phyloP scores from a whole-genome alignment of 2,113 vertebrate genomes.

The Epinephelus moara region DNA sequence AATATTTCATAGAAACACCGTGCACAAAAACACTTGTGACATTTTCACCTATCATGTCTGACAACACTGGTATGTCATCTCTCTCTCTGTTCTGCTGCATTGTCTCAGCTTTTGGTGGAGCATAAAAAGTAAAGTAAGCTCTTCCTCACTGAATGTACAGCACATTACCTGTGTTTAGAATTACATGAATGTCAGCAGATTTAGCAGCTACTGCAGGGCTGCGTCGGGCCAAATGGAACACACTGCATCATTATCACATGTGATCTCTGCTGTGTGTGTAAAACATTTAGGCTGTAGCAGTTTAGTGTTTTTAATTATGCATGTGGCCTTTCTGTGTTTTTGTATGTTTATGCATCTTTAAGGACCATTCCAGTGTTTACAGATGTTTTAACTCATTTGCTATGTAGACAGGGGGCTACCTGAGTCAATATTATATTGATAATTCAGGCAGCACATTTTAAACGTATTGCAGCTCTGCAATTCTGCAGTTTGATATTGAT shows the following conservation, averaged over 20 bases:
- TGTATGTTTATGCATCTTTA: background rate
- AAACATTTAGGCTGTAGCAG: background rate
- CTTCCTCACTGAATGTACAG: background rate
- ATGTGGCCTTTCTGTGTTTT: background rate
- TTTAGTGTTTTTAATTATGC: slow-evolving; percentile 3
- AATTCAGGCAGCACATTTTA: background rate
- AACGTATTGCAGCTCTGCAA: background rate
- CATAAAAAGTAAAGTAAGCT: background rate
- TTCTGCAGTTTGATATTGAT: background rate
- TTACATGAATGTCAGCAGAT: slow-evolving; percentile 14
- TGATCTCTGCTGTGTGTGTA: background rate
- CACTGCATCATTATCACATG: slow-evolving; percentile 4
- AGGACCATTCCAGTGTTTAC: background rate
- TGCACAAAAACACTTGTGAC: background rate
- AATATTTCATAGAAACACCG: background rate
- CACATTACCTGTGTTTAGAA: background rate
- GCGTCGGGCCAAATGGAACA: background rate
- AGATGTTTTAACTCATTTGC: background rate
- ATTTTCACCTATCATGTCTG: background rate
- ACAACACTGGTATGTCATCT: background rate
- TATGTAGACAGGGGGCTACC: background rate
- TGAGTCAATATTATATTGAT: background rate
- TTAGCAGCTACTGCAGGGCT: slow-evolving; percentile 2
- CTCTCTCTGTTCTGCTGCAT: background rate
- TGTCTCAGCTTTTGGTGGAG: background rate